phyloP scores from a whole-genome alignment of 2,113 vertebrate genomes.

The Phylloscopus trochilus region DNA sequence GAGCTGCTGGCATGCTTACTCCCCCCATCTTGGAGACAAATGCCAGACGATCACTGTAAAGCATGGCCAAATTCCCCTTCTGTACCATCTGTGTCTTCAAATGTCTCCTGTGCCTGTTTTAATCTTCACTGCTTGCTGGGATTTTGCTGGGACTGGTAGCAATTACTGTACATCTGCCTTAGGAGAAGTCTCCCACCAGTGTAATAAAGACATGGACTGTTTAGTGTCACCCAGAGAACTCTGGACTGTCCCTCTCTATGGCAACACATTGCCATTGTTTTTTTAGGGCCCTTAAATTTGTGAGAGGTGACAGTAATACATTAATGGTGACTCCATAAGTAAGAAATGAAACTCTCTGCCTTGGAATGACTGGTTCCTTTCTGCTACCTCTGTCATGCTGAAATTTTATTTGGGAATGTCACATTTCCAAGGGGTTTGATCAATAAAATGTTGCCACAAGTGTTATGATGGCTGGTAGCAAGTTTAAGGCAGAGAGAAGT shows the following conservation, averaged over 20 bases:
- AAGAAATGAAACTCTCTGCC: not conserved
- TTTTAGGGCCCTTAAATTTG: not conserved
- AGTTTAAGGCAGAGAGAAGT: not conserved
- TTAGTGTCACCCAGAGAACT: not conserved
- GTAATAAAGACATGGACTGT: not conserved
- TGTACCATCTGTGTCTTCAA: not conserved
- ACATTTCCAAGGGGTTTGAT: not conserved
- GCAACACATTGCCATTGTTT: not conserved
- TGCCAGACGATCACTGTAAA: not conserved
- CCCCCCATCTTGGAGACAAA: not conserved
- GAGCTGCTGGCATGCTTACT: not conserved
- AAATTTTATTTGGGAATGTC: not conserved
- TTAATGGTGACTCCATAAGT: not conserved
- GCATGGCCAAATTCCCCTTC: not conserved
- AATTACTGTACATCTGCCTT: not conserved
- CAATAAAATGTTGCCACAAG: not conserved
- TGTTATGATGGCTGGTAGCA: not conserved
- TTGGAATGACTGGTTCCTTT: not conserved
- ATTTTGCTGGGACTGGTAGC: not conserved
- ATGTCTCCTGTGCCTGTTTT: not conserved
- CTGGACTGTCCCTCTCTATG: not conserved
- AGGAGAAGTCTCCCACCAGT: not conserved
- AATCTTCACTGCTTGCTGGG: not conserved
- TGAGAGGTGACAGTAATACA: rapidly evolving
- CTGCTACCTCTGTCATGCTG: not conserved